Evolutionary conservation across 2,797 vertebrate genomes (phyloP).

Genomic region (Gymnoscopelus braueri): DNA sequence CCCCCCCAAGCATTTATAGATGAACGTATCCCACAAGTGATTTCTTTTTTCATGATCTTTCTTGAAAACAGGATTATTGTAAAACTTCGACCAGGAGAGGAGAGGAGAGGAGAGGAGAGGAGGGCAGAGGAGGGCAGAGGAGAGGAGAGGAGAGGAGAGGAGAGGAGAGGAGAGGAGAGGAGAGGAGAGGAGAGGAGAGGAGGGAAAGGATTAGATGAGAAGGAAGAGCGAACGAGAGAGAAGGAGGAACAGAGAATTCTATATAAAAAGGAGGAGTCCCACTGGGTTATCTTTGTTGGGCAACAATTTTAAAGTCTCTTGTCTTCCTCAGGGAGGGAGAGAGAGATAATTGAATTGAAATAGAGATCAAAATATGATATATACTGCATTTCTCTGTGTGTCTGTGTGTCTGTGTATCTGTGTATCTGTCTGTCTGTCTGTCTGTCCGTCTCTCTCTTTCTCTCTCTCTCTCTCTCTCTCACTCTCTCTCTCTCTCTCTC

Average conservation of each 20-base stretch:
- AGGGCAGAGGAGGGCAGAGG: not conserved
- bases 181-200: too few relatives aligned
- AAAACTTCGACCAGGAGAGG: too few relatives aligned
- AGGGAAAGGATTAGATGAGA: too few relatives aligned
- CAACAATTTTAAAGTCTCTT: conserved; percentile 65
- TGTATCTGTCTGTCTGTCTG: conserved; percentile 28
- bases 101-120: too few relatives aligned
- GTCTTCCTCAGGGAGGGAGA: conserved; percentile 23
- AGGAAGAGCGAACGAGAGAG: too few relatives aligned
- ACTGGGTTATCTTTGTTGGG: conserved; percentile 88
- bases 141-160: conserved; percentile 76
- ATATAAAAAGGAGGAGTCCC: conserved; percentile 66
- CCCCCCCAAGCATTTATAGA: too few relatives aligned
- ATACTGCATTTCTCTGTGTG: conserved; percentile 26
- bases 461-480: conserved; percentile 75
- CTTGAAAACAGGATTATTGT: too few relatives aligned
- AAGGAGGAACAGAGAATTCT: too few relatives aligned
- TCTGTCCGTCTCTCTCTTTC: too few relatives aligned
- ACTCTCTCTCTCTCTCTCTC: conserved; percentile 42
- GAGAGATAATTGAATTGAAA: not conserved
- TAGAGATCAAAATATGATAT: conserved; percentile 20
- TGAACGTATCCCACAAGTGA: too few relatives aligned
- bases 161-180: too few relatives aligned
- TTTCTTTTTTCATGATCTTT: too few relatives aligned
- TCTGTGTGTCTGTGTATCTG: conserved; percentile 72